Evolutionary conservation across 2,888 invertebrate genomes (phyloP).

Genomic region (Scaeva pyrastri): DNA sequence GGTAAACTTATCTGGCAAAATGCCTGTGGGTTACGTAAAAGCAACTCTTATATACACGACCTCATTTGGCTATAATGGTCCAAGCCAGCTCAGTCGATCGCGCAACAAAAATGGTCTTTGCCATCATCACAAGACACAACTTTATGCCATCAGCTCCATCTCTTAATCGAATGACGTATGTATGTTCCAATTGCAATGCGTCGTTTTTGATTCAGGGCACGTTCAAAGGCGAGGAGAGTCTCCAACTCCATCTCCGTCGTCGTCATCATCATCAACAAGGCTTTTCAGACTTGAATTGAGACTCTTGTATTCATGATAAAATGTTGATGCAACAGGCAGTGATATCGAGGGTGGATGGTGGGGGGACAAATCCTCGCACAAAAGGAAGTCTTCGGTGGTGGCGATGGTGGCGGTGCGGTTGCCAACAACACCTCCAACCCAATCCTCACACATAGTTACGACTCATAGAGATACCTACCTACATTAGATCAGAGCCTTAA

Average conservation of each 20-base stretch:
- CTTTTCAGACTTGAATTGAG: slow-evolving; percentile 25
- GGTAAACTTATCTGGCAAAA: neutral
- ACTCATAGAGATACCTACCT: neutral
- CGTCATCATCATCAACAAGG: slow-evolving; percentile 31
- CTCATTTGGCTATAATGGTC: slow-evolving; percentile 55
- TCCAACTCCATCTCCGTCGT: too few relatives aligned
- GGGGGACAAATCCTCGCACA: slow-evolving; percentile 28
- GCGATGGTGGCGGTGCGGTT: too few relatives aligned
- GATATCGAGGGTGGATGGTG: slow-evolving; percentile 42
- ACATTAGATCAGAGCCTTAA: slow-evolving; percentile 4
- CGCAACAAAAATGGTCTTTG: slow-evolving; percentile 25
- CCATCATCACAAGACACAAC: neutral
- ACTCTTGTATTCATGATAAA: slow-evolving; percentile 44
- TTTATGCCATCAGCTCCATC: neutral
- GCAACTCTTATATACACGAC: slow-evolving; percentile 26
- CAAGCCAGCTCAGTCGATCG: neutral
- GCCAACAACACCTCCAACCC: slow-evolving; percentile 32
- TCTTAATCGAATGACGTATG: slow-evolving; percentile 27
- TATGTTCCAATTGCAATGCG: slow-evolving; percentile 55
- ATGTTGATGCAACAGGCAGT: slow-evolving; percentile 17
- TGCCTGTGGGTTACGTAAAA: slow-evolving; percentile 63
- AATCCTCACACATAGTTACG: neutral
- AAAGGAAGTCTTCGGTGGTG: slow-evolving; percentile 31
- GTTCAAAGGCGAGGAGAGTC: slow-evolving; percentile 13
- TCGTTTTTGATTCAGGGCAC: slow-evolving; percentile 11